These are phyloP conservation scores for Rhipidura dahli DNA, from an alignment of 2,113 vertebrate genomes.

Conservation along the genomic window DNA sequence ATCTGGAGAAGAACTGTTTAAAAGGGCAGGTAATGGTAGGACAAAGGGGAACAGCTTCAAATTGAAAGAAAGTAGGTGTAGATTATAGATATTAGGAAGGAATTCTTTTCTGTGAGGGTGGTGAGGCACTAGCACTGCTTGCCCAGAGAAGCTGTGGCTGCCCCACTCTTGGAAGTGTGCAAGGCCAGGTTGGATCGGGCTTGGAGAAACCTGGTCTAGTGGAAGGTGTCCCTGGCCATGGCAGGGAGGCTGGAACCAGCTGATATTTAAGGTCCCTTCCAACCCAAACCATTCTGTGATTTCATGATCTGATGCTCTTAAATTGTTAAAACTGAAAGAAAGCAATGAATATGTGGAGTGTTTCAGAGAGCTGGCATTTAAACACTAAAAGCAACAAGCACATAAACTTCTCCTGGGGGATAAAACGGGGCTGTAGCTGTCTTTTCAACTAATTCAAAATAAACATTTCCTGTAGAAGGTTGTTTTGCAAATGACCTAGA, in stretches of 20 bases:
- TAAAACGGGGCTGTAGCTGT: neutral
- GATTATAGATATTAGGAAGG: neutral
- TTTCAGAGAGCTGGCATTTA: neutral
- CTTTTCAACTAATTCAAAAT: neutral
- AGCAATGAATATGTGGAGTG: neutral
- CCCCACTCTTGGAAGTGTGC: neutral
- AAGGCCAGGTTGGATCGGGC: too few species aligned
- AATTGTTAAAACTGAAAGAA: neutral
- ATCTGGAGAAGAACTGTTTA: neutral
- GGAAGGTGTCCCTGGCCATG: neutral
- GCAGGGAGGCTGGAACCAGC: neutral
- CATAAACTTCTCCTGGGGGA: neutral
- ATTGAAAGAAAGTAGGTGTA: neutral
- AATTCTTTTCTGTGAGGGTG: neutral
- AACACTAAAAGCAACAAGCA: neutral
- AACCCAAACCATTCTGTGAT: neutral
- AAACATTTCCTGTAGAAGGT: neutral
- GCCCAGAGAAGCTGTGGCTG: neutral
- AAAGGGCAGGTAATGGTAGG: neutral
- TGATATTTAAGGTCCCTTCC: neutral
- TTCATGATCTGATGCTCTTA: neutral
- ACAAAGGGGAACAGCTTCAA: neutral
- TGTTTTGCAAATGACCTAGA: neutral
- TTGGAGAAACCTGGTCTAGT: neutral
- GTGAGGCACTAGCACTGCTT: neutral